Conservation (phyloP, 2,113 vertebrate species). For the Butorides virescens region DNA sequence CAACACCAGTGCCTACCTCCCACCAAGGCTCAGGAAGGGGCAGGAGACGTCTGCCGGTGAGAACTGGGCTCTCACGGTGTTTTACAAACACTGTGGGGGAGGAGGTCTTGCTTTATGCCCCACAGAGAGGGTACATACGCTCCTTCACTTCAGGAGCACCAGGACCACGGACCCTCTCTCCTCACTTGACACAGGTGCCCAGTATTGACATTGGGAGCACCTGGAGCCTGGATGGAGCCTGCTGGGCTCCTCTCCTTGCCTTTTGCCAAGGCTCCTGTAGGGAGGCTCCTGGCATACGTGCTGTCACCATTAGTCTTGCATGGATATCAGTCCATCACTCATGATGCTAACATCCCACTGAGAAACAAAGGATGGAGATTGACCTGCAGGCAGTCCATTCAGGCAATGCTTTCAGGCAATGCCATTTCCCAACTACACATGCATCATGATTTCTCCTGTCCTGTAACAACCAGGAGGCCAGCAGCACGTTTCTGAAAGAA, state of each 20-base stretch:
- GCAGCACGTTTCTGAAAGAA: not conserved
- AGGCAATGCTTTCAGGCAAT: not conserved
- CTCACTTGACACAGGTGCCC: not conserved
- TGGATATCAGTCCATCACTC: not conserved
- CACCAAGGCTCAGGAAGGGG: not conserved
- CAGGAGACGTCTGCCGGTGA: not conserved
- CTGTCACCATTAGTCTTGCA: not conserved
- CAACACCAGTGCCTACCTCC: not conserved
- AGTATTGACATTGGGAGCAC: accelerated
- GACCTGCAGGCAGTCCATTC: not conserved
- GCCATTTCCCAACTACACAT: accelerated
- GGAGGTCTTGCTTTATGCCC: not conserved
- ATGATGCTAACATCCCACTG: not conserved
- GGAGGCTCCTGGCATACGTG: not conserved
- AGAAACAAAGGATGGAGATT: not conserved
- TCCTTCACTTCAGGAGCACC: not conserved
- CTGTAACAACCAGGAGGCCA: not conserved
- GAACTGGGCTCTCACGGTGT: not conserved
- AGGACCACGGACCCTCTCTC: not conserved
- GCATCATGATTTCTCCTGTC: not conserved
- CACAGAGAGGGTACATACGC: not conserved
- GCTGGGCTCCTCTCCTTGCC: not conserved
- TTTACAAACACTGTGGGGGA: not conserved
- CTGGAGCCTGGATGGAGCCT: not conserved
- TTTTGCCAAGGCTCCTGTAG: not conserved